Evolutionary conservation across 2,888 invertebrate genomes (phyloP).

Genomic region (Acanthosepion pharaonis): DNA sequence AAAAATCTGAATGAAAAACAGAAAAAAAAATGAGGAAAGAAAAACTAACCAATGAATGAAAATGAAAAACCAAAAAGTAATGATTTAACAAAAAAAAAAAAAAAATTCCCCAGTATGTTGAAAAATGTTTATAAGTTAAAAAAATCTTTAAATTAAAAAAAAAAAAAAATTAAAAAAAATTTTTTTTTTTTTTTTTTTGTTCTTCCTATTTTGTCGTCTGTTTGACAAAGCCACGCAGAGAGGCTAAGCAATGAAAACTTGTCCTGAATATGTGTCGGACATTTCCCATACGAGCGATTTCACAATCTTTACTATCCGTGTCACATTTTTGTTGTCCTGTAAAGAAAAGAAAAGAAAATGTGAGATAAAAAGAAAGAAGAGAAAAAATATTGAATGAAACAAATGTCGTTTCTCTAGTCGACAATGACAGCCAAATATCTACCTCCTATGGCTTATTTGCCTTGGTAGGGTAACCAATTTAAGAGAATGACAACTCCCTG

Average conservation of each 20-base stretch:
- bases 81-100: background rate
- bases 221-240: background rate
- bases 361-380: too few relatives aligned
- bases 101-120: background rate
- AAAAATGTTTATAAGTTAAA: background rate
- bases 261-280: slow-evolving; percentile 42
- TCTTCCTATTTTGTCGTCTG: background rate
- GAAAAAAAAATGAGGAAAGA: background rate
- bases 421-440: too few relatives aligned
- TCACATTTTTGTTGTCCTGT: slow-evolving; percentile 39
- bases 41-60: background rate
- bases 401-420: too few relatives aligned
- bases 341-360: background rate
- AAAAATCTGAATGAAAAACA: background rate
- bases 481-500: too few relatives aligned
- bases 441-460: too few relatives aligned
- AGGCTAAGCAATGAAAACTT: slow-evolving; percentile 35
- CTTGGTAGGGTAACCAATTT: too few relatives aligned
- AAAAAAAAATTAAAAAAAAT: background rate
- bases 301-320: slow-evolving; percentile 40
- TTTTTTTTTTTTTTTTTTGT: background rate
- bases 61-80: background rate
- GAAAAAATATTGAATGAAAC: too few relatives aligned
- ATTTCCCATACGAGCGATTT: slow-evolving; percentile 36
- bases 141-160: background rate